Base-by-base conservation (phyloP, 1,140 invertebrate genomes). In the Zeugodacus cucurbitae region DNA sequence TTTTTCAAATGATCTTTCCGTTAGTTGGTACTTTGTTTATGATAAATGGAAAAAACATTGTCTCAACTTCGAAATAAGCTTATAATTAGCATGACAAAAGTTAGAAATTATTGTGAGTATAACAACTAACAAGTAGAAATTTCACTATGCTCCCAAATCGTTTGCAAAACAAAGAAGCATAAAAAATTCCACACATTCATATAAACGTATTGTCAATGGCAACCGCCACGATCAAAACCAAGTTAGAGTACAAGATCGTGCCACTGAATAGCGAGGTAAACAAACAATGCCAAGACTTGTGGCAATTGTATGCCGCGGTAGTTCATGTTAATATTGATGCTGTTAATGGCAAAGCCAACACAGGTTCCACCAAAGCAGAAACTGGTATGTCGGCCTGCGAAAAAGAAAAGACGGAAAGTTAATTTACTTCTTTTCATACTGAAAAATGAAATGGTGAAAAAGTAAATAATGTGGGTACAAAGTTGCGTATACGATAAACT, bases 181-280 rank as follows among this genome's bases (percentile, higher is more conserved):
- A 78, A 82, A 44, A 82, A 54, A n/a, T 48, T 82, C 37, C 20
- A 48, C 22, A 22, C 22, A 48, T 48, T 82, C 41, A 26, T 37
- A 82, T 26, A 82, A 26, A 82, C 34, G 22, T 22, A 82, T 82
- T 82, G 74, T 82, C 41, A 82, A 82, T 82, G 74, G 74, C 74
- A 82, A 82, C 44, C 37, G n/a, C 41, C 41, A 48, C 41, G 74
- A 48, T 82, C 74, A 82, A 48, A 82, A 82, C 41, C 41, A 82
- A 82, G 74, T 41, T 34, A 82, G 74, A 82, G 74, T 82, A 48
- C 37, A 82, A 48, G 74, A 82, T 82, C 74, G 74, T 82, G 74
- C 74, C 74, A 44, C 41, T 82, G 74, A 82, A 82, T 82, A 82
- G 41, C 74, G 74, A n/a, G n/a, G 74, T 48, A 82, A 82, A 48